Percentiles rank a stretch among this genome's conserved stretches.
Evolutionary conservation across 2,797 vertebrate species (phyloP).

Genomic region (Hafferia zeledoni): DNA sequence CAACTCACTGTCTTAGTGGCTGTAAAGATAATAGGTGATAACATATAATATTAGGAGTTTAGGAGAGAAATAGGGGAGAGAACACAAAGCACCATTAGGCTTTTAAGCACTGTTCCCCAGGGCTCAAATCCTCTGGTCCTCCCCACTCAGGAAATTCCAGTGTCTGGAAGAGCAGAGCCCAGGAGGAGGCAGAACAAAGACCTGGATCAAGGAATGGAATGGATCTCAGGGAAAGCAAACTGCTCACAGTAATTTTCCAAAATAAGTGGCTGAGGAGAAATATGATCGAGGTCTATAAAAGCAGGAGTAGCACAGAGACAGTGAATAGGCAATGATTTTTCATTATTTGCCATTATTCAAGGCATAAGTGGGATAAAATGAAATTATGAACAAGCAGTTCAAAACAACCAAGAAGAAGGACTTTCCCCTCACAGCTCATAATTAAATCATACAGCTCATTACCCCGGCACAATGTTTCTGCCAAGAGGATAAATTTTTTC

Average conservation of each 20-base stretch:
- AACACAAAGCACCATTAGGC: neutral
- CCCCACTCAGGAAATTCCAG: neutral
- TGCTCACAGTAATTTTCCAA: neutral
- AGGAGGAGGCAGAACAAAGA: neutral
- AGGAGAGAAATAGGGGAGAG: neutral
- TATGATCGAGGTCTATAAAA: slow-evolving; percentile 34
- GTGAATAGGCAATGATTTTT: slow-evolving; percentile 69
- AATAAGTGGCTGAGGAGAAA: slow-evolving; percentile 42
- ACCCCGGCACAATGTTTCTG: slow-evolving; percentile 14
- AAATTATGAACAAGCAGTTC: slow-evolving; percentile 61
- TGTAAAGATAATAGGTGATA: neutral
- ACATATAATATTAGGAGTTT: neutral
- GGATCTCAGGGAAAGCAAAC: neutral
- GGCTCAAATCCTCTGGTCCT: neutral
- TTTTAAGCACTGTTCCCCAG: neutral
- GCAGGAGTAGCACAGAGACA: slow-evolving; percentile 3
- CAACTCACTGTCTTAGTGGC: neutral
- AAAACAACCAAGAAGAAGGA: slow-evolving; percentile 57
- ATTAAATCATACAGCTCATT: slow-evolving; percentile 69
- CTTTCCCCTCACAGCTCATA: slow-evolving; percentile 45
- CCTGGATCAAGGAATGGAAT: neutral
- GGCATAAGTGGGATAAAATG: slow-evolving; percentile 56
- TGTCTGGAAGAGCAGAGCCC: neutral
- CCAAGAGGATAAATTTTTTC: slow-evolving; percentile 43
- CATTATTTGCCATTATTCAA: slow-evolving; percentile 63